Conservation (phyloP, 2,888 invertebrate species). For the Plagodis pulveraria region DNA sequence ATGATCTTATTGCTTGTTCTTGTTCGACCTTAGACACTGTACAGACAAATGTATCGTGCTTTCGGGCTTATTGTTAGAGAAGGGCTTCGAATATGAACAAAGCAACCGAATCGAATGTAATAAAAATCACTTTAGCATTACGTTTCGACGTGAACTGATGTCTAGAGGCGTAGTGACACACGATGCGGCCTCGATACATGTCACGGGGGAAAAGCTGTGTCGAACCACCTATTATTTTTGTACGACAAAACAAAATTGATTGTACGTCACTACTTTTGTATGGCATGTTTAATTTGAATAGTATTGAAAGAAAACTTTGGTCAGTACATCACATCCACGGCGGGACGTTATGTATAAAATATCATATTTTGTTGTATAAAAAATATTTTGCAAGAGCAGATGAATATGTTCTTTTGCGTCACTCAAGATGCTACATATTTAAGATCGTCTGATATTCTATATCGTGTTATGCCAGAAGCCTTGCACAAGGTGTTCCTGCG, state of each 20-base stretch:
- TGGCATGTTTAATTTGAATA: constrained; percentile 25
- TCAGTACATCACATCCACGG: neutral
- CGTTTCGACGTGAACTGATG: constrained; percentile 79
- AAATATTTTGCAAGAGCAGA: too few relatives aligned
- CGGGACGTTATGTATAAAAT: too few relatives aligned
- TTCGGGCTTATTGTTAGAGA: constrained; percentile 56
- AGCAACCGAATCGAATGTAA: constrained; percentile 82
- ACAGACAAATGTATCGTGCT: constrained; percentile 19
- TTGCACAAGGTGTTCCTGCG: constrained; percentile 43
- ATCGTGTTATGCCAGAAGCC: constrained; percentile 45
- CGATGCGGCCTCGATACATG: constrained; percentile 76
- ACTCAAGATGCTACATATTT: neutral
- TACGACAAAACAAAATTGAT: constrained; percentile 79
- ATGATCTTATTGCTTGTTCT: neutral
- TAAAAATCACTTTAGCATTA: constrained; percentile 83
- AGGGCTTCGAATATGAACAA: constrained; percentile 73
- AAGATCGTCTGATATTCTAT: neutral
- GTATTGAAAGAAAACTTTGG: constrained; percentile 9
- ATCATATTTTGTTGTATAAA: too few relatives aligned
- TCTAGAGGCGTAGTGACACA: constrained; percentile 80
- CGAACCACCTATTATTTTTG: constrained; percentile 78
- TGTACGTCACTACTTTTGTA: constrained; percentile 47
- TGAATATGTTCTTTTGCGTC: too few relatives aligned
- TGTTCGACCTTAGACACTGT: constrained; percentile 15
- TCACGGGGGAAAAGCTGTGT: constrained; percentile 73